Base-by-base conservation (phyloP, 2,888 invertebrate genomes). In the Coleophora deauratella region DNA sequence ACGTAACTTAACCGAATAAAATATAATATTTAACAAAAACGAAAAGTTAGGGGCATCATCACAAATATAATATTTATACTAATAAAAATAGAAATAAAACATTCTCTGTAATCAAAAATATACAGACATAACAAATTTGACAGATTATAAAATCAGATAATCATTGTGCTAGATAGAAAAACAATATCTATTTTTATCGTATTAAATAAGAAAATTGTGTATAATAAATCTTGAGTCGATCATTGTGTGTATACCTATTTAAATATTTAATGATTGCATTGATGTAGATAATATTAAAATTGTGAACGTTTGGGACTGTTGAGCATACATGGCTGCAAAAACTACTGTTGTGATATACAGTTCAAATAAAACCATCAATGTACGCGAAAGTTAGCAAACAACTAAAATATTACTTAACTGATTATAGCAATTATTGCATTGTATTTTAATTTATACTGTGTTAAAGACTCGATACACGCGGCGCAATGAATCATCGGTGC, bases 31-130 rank as follows among this genome's bases (percentile, higher is more conserved):
- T 54, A 51, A 51, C 48, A 49, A 51, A 44, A 52, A 44, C 42
- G 48, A 47, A 46, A 52, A 44, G 42, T 35, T 47, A 47, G 50
- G 51, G 30, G 28, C 42, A 42, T 38, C 30, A 38, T 40, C 40
- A 42, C 36, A 39, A 45, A 33, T 33, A 33, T 15, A 45, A 37
- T 40, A 12, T 12, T 35, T 12, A n/a, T 39, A 51, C 51, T 57
- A 59, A 52, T 51, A 46, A 51, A 50, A 51, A 57, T 54, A 51
- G 57, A 61, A 57, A 58, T 58, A 60, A 60, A 60, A 62, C 66
- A 54, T 49, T 37, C 47, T 54, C 65, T 63, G 69, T 59, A 72
- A 62, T 71, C 75, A 78, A 78, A 81, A 77, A 81, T 77, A 77
- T 79, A 77, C 76, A 80, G 66, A 80, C 62, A 73, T 59, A 68